phyloP scores from a whole-genome alignment of 2,888 invertebrate species.

The Orthosia gracilis region DNA sequence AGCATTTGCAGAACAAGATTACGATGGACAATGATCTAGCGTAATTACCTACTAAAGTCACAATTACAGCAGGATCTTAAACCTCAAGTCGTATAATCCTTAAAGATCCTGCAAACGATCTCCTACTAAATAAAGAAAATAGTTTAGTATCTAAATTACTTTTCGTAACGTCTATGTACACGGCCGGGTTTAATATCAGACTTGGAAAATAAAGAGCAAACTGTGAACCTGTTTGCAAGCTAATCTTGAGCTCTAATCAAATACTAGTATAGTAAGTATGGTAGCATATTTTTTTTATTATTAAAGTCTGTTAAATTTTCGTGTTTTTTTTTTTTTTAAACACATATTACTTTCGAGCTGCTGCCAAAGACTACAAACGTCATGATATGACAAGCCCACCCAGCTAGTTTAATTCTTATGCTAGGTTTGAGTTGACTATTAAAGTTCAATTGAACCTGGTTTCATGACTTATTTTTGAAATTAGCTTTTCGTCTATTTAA shows the following conservation, averaged over 20 bases:
- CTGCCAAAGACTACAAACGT: background rate
- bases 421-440: too few species aligned
- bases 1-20: constrained; percentile 36
- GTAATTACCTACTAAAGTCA: constrained; percentile 41
- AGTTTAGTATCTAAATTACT: constrained; percentile 36
- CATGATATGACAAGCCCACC: too few species aligned
- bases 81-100: constrained; percentile 47
- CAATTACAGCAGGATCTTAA: constrained; percentile 37
- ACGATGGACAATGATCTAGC: constrained; percentile 20
- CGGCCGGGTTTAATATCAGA: constrained; percentile 26
- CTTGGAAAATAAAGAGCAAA: constrained; percentile 8
- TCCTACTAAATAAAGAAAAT: constrained; percentile 43
- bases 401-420: too few species aligned
- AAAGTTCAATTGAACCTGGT: too few species aligned
- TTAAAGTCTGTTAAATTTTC: background rate
- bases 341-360: too few species aligned
- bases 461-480: too few species aligned
- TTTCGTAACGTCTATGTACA: constrained; percentile 19
- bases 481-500: too few species aligned
- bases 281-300: background rate
- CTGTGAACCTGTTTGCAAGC: constrained; percentile 14
- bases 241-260: constrained; percentile 20
- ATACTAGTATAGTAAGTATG: background rate
- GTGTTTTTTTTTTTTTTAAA: constrained; percentile 1
- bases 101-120: constrained; percentile 41